Conservation (phyloP, 2,888 invertebrate species). For the Macrophya alboannulata region DNA sequence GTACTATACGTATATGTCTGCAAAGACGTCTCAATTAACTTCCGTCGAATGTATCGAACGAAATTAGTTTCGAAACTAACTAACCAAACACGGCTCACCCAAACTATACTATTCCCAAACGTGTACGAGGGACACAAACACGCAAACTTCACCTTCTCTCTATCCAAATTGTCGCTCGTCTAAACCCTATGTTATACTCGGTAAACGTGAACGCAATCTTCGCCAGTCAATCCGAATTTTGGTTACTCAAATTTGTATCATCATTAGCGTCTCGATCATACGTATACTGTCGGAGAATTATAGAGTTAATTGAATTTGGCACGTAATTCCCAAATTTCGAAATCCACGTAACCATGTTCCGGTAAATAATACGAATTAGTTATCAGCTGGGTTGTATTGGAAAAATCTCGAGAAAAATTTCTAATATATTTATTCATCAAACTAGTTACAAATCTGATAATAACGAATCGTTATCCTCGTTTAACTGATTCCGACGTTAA, state of each 20-base stretch:
- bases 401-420: too few relatives aligned
- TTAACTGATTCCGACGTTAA: background rate
- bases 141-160: slow-evolving; percentile 17
- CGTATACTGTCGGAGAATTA: background rate
- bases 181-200: slow-evolving; percentile 21
- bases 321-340: background rate
- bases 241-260: slow-evolving; percentile 6
- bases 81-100: slow-evolving; percentile 34
- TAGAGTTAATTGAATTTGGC: background rate
- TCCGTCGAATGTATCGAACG: slow-evolving; percentile 41
- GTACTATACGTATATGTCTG: background rate
- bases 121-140: slow-evolving; percentile 28
- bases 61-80: slow-evolving; percentile 54
- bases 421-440: background rate
- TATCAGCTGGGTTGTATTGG: too few relatives aligned
- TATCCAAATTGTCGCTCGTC: slow-evolving; percentile 20
- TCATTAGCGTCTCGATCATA: background rate
- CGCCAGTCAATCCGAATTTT: slow-evolving; percentile 5
- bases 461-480: background rate
- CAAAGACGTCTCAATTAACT: slow-evolving; percentile 46
- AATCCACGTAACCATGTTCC: too few relatives aligned
- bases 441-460: background rate
- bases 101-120: slow-evolving; percentile 29
- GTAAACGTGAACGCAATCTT: slow-evolving; percentile 22
- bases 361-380: background rate